Conservation (phyloP, 1,140 invertebrate species). For the Trachymyrmex septentrionalis region DNA sequence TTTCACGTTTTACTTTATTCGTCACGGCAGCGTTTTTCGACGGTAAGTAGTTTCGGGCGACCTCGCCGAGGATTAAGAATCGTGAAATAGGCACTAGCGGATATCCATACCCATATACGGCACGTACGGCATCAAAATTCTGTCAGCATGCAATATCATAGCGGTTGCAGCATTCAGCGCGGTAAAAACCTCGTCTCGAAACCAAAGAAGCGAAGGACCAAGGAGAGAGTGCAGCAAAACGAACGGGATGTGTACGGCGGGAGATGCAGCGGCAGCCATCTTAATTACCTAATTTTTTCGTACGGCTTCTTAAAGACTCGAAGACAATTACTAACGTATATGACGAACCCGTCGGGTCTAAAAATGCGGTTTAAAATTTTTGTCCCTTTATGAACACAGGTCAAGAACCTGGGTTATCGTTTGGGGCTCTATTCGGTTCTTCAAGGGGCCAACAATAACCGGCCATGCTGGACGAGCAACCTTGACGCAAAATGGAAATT, state of each 20-base stretch:
- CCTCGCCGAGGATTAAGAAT: conserved; percentile 4
- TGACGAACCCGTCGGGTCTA: conserved; percentile 11
- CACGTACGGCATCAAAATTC: conserved; percentile 50
- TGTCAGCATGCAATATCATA: conserved; percentile 45
- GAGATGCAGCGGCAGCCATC: conserved; percentile 34
- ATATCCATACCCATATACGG: conserved; percentile 34
- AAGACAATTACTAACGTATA: conserved; percentile 49
- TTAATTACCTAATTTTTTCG: conserved; percentile 61
- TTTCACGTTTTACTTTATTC: conserved; percentile 22
- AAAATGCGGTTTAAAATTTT: conserved; percentile 50
- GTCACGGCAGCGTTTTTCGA: not conserved
- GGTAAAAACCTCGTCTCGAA: conserved; percentile 54
- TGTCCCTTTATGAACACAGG: conserved; percentile 24
- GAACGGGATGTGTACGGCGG: conserved; percentile 3
- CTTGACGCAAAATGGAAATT: not conserved
- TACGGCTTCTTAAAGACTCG: conserved; percentile 33
- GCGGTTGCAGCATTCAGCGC: conserved; percentile 29
- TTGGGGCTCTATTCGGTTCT: not conserved
- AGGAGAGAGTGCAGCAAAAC: not conserved
- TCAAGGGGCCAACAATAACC: not conserved
- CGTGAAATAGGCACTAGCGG: conserved; percentile 25
- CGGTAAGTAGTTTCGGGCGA: too few relatives aligned
- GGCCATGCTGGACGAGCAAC: too few relatives aligned
- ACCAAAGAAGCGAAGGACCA: conserved; percentile 40
- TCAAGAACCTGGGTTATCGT: not conserved